Base-by-base conservation (phyloP, 2,888 invertebrate genomes). In the Caenorhabditis doughertyi region DNA sequence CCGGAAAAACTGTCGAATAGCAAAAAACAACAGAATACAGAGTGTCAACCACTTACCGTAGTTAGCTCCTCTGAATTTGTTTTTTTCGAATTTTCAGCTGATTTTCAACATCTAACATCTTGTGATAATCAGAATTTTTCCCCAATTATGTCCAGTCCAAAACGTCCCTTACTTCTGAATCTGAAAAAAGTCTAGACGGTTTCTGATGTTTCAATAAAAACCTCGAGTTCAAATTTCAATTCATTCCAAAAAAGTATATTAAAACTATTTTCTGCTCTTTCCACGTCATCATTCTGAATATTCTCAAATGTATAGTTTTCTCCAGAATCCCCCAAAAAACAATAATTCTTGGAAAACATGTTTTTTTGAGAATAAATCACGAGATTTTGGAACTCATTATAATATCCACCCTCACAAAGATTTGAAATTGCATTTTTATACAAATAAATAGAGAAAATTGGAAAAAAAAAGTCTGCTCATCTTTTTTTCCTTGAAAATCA, bases 221-320 rank as follows among this genome's bases (percentile, higher is more conserved):
- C 39, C 13, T 47, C 44, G 1, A 18, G 18, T 18, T 18, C 44
- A 18, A 3, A 18, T 47, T 47, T 18, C 35, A 35, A 35, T 47
- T 47, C 44, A 47, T 47, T 47, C 18, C 7, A 18, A 18, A 47
- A 18, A 18, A 32, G 18, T 32, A 18, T 32, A 58, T n/a, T 9
- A 9, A 32, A 32, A 4, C 32, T 32, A 27, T 23, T 16, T 39
- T 42, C 16, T 21, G 8, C 25, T 60, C 42, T 60, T 42, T 60
- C 60, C 60, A 60, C 42, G 60, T 60, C 60, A 60, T 60, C 58
- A 39, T 16, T 35, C 35, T 9, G 3, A n/a, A n/a, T n/a, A n/a
- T n/a, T n/a, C n/a, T n/a, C n/a, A n/a, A n/a, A n/a, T n/a, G n/a
- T n/a, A n/a, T n/a, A n/a, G n/a, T n/a, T 2, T 35, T 2, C 21